Evolutionary conservation across 2,797 vertebrate genomes (phyloP), one percentile per base, ranked within the genome.

Genomic region (Periparus ater): DNA sequence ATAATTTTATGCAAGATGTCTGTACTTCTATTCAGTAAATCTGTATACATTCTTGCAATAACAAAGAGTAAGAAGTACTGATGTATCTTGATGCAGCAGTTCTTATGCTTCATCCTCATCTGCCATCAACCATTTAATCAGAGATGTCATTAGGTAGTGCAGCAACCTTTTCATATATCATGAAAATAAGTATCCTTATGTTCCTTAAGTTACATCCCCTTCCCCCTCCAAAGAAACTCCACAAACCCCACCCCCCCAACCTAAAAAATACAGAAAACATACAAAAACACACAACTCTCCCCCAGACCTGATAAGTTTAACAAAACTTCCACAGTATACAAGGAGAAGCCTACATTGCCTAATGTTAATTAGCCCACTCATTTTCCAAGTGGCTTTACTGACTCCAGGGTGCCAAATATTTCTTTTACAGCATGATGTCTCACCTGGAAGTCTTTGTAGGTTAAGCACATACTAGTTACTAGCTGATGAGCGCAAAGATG

Each of bases 171-270:
- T 25, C 32, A 36, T 30, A 6, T 19, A 21, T 34, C 8, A 81
- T 12, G 3, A 76, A 65, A 72, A 62, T 6, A 54, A 55, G 3
- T 15, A 53, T 60, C 21, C 4, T 62, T 54, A 54, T 30, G 15
- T 40, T 65, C 12, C 9, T 45, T 30, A 34, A 47, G 4, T 77
- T 45, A 57, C 8, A 30, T 20, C 1, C 4, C 15, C 10, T 34
- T 42, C 7, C 2, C 15, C 6, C 16, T 45, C 12, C 2, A 50
- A 25, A 29, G 68, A 65, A 19, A 4, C 15, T 30, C 14, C 10
- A 16, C 10, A 61, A 53, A 45, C 4, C 8, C 14, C 4, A 11
- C 2, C 9, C 14, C 17, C 3, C 6, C 19, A 58, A 27, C 2
- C 21, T 34, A 40, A 78, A 25, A 60, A 67, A 0, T 21, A 53